A percentile compares a stretch with the other conserved stretches of the same genome.
Evolutionary conservation across 2,113 vertebrate species (phyloP).

Genomic region (Helogale parvula): DNA sequence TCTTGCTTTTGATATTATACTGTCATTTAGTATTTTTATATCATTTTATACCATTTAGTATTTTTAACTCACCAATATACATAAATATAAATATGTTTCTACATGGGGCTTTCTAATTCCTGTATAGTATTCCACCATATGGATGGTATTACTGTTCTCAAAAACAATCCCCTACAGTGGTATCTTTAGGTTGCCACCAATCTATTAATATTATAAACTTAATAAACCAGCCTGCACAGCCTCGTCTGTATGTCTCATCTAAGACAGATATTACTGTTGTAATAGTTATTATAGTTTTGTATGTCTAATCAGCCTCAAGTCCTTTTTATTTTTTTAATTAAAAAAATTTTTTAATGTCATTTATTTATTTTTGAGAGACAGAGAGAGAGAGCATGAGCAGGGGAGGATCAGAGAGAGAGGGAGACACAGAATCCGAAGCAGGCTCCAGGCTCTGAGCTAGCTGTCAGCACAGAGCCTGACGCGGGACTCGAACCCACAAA

Average conservation of each 20-base stretch:
- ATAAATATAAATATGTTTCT: not conserved
- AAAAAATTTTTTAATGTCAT: too few relatives aligned
- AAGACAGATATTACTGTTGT: not conserved
- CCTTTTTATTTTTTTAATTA: not conserved
- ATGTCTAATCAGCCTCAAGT: not conserved
- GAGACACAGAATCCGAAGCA: too few relatives aligned
- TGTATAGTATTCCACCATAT: not conserved
- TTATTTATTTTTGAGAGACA: too few relatives aligned
- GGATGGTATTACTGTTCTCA: not conserved
- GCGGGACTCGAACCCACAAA: too few relatives aligned
- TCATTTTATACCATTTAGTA: too few relatives aligned
- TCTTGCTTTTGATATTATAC: too few relatives aligned
- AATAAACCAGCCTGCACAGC: not conserved
- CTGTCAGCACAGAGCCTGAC: too few relatives aligned
- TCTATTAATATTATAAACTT: not conserved
- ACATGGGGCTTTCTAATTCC: not conserved
- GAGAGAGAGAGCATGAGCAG: too few relatives aligned
- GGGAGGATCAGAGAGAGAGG: too few relatives aligned
- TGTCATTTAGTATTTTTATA: too few relatives aligned
- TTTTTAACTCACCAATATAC: not conserved
- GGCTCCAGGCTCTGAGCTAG: too few relatives aligned
- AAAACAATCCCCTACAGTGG: not conserved
- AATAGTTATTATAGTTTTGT: slow-evolving; percentile 15
- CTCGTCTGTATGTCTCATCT: not conserved
- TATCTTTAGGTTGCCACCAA: not conserved